phyloP scores from a whole-genome alignment of 2,113 vertebrate genomes.

The Nibea albiflora region DNA sequence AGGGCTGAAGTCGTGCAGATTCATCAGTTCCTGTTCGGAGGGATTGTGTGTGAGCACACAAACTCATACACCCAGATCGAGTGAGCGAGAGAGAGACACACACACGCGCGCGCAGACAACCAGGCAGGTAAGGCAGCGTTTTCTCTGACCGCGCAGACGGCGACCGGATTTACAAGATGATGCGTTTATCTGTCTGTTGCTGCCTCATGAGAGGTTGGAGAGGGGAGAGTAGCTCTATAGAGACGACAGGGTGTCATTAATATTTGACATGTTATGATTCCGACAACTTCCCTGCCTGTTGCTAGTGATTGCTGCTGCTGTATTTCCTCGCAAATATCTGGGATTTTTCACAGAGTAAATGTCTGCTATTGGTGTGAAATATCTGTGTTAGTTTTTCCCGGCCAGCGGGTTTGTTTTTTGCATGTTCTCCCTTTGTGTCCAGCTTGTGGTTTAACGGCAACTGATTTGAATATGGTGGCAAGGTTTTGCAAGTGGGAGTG shows the following conservation, averaged over 20 bases:
- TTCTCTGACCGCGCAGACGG: slow-evolving; percentile 25
- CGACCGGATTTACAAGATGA: slow-evolving; percentile 8
- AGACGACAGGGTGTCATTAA: slow-evolving; percentile 52
- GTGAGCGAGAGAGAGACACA: slow-evolving; percentile 52
- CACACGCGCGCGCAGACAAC: slow-evolving; percentile 23
- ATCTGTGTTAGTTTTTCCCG: slow-evolving; percentile 21
- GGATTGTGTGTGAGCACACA: slow-evolving; percentile 65
- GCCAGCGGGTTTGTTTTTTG: slow-evolving; percentile 24
- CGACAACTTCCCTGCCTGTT: slow-evolving; percentile 77
- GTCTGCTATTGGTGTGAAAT: slow-evolving; percentile 7
- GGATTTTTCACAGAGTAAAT: neutral
- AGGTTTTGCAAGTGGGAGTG: slow-evolving; percentile 35
- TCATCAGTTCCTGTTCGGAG: slow-evolving; percentile 80
- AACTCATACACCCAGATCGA: slow-evolving; percentile 51
- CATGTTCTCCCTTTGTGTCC: slow-evolving; percentile 6
- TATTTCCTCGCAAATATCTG: neutral
- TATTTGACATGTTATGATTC: slow-evolving; percentile 66
- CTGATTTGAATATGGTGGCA: slow-evolving; percentile 40
- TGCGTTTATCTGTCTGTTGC: slow-evolving; percentile 25
- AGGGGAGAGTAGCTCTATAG: slow-evolving; percentile 24
- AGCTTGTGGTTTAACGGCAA: slow-evolving; percentile 9
- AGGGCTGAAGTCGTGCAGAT: slow-evolving; percentile 80
- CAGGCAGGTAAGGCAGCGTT: slow-evolving; percentile 75
- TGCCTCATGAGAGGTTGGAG: slow-evolving; percentile 39
- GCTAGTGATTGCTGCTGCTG: slow-evolving; percentile 41